Evolutionary conservation across 2,888 invertebrate species (phyloP).

Genomic region (Adineta ricciae): DNA sequence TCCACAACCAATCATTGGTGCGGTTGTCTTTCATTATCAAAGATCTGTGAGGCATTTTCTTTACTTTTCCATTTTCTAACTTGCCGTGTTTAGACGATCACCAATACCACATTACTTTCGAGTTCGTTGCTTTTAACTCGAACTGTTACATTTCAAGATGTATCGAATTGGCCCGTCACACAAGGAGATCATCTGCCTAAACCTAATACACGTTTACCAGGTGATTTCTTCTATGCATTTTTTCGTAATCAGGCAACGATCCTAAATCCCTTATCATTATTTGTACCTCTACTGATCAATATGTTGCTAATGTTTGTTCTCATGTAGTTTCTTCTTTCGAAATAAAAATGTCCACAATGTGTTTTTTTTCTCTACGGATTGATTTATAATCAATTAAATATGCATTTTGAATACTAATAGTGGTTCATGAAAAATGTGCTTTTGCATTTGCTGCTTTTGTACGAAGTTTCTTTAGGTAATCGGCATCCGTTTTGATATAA

Average conservation of each 20-base stretch:
- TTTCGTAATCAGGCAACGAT: not conserved
- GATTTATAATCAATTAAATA: too few relatives aligned
- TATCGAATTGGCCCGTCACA: not conserved
- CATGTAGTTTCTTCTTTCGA: not conserved
- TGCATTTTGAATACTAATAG: too few relatives aligned
- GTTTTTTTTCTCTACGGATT: too few relatives aligned
- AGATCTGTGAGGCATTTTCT: not conserved
- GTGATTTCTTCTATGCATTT: not conserved
- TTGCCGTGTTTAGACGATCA: not conserved
- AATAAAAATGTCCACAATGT: too few relatives aligned
- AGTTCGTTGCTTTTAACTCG: not conserved
- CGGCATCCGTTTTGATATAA: not conserved
- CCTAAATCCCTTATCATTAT: not conserved
- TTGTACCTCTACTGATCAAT: not conserved
- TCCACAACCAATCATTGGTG: slow-evolving; percentile 18
- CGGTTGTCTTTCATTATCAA: not conserved
- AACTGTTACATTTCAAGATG: not conserved
- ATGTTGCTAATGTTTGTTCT: not conserved
- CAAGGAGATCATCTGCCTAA: not conserved
- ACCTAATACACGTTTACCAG: not conserved
- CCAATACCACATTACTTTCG: not conserved
- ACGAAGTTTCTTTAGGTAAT: not conserved
- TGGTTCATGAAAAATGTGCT: not conserved
- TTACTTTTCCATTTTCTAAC: not conserved
- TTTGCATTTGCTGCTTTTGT: not conserved